Evolutionary conservation across 2,888 invertebrate genomes (phyloP), one percentile per base, ranked within the genome.

Genomic region (Ophioninae sp.): DNA sequence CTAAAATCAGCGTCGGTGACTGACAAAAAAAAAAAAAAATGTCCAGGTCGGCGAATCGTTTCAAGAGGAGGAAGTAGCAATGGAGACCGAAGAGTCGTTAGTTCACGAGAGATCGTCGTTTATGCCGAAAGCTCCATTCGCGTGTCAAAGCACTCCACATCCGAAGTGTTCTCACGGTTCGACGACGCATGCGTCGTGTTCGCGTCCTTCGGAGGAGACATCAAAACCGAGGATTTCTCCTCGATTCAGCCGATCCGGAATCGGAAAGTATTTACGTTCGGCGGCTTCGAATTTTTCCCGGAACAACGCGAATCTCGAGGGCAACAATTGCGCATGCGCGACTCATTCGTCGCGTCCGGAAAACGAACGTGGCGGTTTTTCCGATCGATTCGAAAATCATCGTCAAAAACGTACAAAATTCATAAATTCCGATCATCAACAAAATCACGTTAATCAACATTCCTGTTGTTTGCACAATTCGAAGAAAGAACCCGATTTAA

Each of bases 181-280:
- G 81, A 74, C 67, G 5, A 68, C 87, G 63, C 82, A 83, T 10
- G 89, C 85, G 79, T 90, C 91, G 9, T 89, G 89, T 13, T 51
- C 51, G 17, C 51, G 51, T 10, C 13, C 51, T 17, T 10, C 51
- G 3, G 51, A 51, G 3, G 51, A 51, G 17, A 86, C 85, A 61
- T 91, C 90, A 80, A 91, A 90, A 56, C 73, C 80, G 0, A 89
- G 88, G 77, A 20, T 75, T n/a, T 86, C 86, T n/a, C 69, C 83
- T 8, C 13, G 78, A 59, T 65, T 79, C 59, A 39, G 72, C 9
- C 68, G 63, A 61, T 79, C 84, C 13, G 73, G 76, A 23, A 73
- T 82, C 13, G 84, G 72, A 56, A 84, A 84, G 39, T 84, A 84
- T 64, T 23, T 84, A 13, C 84, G 84, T 22, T 77, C 82, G n/a